These are phyloP conservation scores for Labeo rohita DNA, from an alignment of 2,113 vertebrate genomes.

Conservation along the genomic window DNA sequence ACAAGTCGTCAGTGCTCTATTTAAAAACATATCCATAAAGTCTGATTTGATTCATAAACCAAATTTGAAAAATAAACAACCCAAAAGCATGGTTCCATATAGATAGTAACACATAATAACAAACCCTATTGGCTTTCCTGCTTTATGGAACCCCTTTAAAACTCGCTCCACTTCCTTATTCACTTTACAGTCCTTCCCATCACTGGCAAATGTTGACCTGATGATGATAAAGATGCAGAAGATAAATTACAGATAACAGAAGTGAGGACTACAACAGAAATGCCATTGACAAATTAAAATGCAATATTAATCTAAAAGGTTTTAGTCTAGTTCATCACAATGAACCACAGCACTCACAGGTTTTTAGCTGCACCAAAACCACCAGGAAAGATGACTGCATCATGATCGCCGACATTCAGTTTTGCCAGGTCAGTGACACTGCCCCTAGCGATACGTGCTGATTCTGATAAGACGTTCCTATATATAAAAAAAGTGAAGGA, in stretches of 20 bases:
- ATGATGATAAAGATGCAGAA: slow-evolving; percentile 13
- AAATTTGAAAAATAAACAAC: neutral
- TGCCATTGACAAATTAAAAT: neutral
- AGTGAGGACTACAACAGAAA: slow-evolving; percentile 4
- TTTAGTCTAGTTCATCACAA: neutral
- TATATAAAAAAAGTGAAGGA: neutral
- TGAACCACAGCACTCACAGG: slow-evolving; percentile 56
- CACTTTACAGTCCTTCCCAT: slow-evolving; percentile 83
- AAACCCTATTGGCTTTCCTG: slow-evolving; percentile 87
- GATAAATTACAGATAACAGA: neutral
- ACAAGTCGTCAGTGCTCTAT: neutral
- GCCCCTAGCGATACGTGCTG: slow-evolving; percentile 68
- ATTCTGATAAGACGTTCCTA: slow-evolving; percentile 68
- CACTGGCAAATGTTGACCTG: slow-evolving; percentile 86
- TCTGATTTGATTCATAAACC: neutral
- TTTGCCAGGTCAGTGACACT: slow-evolving; percentile 61
- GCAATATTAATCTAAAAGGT: neutral
- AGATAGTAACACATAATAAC: slow-evolving; percentile 2
- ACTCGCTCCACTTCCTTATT: slow-evolving; percentile 83
- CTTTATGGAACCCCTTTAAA: slow-evolving; percentile 83
- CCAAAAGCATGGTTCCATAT: neutral
- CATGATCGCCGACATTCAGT: slow-evolving; percentile 59
- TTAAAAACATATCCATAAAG: neutral
- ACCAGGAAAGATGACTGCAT: slow-evolving; percentile 70
- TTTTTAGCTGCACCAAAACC: slow-evolving; percentile 70